These are phyloP conservation scores for Sebastes nivosus DNA, from an alignment of 2,797 vertebrate genomes.

Conservation along the genomic window DNA sequence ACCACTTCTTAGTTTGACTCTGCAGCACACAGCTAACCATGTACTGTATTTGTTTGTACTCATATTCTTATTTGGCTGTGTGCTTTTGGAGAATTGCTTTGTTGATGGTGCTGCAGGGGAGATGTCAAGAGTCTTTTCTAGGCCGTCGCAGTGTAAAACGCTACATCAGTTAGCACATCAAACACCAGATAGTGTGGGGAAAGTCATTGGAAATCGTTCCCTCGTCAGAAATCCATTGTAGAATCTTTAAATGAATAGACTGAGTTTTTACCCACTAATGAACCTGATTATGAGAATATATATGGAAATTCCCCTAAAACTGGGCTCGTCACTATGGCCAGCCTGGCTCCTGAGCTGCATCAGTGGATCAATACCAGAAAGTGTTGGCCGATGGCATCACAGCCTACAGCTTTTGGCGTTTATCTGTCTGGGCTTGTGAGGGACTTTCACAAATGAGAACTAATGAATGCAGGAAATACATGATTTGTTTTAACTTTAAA, in stretches of 20 bases:
- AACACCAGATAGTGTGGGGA: not conserved
- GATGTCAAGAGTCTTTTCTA: conserved; percentile 5
- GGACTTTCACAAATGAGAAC: conserved; percentile 7
- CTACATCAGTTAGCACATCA: not conserved
- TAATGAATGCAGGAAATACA: not conserved
- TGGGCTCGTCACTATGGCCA: not conserved
- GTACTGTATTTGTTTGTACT: conserved; percentile 4
- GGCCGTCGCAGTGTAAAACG: not conserved
- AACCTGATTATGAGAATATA: conserved; percentile 28
- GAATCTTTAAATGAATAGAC: not conserved
- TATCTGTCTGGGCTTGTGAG: conserved; percentile 6
- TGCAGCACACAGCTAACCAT: not conserved
- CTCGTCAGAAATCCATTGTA: conserved; percentile 2
- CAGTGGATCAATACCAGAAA: conserved; percentile 13
- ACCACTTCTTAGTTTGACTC: not conserved
- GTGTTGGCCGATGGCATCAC: conserved; percentile 18
- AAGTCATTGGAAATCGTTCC: conserved; percentile 1
- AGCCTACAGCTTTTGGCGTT: not conserved
- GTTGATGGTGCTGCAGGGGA: not conserved
- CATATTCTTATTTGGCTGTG: not conserved
- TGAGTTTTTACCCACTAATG: conserved; percentile 17
- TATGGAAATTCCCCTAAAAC: not conserved
- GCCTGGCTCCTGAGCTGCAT: conserved; percentile 10
- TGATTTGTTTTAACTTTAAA: not conserved
- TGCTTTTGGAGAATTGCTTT: conserved; percentile 10